Evolutionary conservation across 2,797 vertebrate species (phyloP).

Genomic region (Sebastiscus albofasciatus): DNA sequence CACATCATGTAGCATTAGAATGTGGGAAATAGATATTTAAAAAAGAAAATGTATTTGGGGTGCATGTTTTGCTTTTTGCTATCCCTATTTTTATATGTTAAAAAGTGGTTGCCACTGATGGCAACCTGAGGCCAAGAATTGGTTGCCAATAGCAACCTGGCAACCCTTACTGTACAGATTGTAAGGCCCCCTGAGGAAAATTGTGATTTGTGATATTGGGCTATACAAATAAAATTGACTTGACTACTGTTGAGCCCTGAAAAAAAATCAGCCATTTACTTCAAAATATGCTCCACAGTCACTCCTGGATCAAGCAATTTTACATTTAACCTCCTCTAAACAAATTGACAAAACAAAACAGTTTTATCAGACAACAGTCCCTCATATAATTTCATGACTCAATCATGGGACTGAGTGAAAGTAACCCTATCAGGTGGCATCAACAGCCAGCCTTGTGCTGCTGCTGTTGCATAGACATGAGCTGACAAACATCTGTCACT

Average conservation of each 20-base stretch:
- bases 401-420: background rate
- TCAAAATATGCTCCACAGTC: background rate
- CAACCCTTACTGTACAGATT: too few relatives aligned
- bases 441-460: background rate
- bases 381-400: background rate
- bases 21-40: background rate
- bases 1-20: too few relatives aligned
- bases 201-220: too few relatives aligned
- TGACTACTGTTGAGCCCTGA: too few relatives aligned
- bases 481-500: conserved; percentile 23
- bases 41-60: background rate
- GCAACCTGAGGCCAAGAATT: too few relatives aligned
- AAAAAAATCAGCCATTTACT: background rate
- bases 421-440: background rate
- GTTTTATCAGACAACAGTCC: background rate
- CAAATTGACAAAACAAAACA: background rate
- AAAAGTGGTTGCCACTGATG: too few relatives aligned
- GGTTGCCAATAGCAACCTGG: too few relatives aligned
- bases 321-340: background rate
- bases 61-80: background rate
- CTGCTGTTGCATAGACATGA: conserved; percentile 1
- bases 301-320: background rate
- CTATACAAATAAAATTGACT: too few relatives aligned
- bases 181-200: too few relatives aligned
- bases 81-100: too few relatives aligned